Evolutionary conservation across 2,113 vertebrate genomes (phyloP).

Genomic region (Athene noctua): DNA sequence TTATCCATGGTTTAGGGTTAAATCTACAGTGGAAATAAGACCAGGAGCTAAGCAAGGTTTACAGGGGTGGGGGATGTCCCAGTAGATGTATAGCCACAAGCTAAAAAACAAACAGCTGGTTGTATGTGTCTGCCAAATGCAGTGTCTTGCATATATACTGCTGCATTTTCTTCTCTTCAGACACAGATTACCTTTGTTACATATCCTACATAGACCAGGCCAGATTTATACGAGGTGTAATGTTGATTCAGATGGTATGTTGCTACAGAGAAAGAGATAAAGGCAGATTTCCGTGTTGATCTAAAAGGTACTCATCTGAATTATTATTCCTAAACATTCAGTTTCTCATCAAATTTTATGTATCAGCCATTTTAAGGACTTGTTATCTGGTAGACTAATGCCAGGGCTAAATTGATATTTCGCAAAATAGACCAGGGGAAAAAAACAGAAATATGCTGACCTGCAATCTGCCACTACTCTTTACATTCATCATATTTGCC

Average conservation of each 20-base stretch:
- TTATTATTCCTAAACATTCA: neutral
- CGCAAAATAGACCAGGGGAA: neutral
- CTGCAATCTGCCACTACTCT: neutral
- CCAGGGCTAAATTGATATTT: neutral
- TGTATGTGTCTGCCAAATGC: conserved; percentile 19
- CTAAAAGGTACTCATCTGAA: neutral
- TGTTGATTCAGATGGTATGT: conserved; percentile 1
- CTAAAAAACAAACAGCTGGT: conserved; percentile 55
- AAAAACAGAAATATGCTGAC: neutral
- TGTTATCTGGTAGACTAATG: neutral
- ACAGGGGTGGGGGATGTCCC: neutral
- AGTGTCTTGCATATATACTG: neutral
- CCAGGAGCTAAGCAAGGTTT: conserved; percentile 58
- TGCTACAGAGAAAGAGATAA: neutral
- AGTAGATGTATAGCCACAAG: conserved; percentile 35
- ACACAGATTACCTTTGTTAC: neutral
- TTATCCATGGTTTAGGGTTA: conserved; percentile 46
- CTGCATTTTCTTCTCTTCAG: conserved; percentile 16
- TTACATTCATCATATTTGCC: neutral
- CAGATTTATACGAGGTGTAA: neutral
- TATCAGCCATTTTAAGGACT: neutral
- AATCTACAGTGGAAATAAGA: conserved; percentile 58
- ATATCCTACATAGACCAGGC: neutral
- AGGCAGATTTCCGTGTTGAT: neutral
- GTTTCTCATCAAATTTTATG: neutral